Evolutionary conservation across 2,113 vertebrate species (phyloP).

Genomic region (Triplophysa siluroides): DNA sequence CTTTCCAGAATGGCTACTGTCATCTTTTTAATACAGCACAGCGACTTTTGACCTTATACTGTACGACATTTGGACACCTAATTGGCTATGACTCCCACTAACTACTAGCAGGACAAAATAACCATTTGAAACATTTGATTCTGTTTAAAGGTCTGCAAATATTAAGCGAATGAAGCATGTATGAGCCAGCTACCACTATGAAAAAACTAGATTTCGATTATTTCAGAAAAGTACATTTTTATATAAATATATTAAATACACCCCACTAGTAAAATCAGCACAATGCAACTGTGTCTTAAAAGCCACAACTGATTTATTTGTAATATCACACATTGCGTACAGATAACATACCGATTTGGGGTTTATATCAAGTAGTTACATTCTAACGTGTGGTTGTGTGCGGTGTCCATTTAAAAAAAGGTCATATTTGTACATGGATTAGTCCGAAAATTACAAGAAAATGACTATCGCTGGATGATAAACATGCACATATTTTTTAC

Average conservation of each 20-base stretch:
- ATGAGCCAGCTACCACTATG: neutral
- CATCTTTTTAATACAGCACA: constrained; percentile 40
- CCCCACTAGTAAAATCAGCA: neutral
- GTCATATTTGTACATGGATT: neutral
- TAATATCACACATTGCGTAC: too few relatives aligned
- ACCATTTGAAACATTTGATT: constrained; percentile 7
- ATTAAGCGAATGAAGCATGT: neutral
- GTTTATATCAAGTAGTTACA: neutral
- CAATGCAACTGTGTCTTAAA: neutral
- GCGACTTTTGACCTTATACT: constrained; percentile 54
- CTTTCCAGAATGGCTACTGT: constrained; percentile 53
- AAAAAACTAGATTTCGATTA: neutral
- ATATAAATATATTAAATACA: neutral
- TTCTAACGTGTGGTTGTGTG: neutral
- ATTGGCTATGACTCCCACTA: constrained; percentile 39
- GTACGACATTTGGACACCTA: constrained; percentile 32
- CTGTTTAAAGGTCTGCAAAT: constrained; percentile 34
- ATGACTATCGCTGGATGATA: too few relatives aligned
- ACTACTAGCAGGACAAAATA: constrained; percentile 26
- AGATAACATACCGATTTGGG: too few relatives aligned
- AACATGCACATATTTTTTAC: neutral
- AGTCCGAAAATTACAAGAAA: neutral
- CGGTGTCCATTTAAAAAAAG: neutral
- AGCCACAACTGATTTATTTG: neutral
- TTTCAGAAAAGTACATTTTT: neutral